A percentile compares a stretch with the other conserved stretches of the same genome.
Conservation (phyloP, 2,888 invertebrate genomes). For the Nowickia ferox region DNA sequence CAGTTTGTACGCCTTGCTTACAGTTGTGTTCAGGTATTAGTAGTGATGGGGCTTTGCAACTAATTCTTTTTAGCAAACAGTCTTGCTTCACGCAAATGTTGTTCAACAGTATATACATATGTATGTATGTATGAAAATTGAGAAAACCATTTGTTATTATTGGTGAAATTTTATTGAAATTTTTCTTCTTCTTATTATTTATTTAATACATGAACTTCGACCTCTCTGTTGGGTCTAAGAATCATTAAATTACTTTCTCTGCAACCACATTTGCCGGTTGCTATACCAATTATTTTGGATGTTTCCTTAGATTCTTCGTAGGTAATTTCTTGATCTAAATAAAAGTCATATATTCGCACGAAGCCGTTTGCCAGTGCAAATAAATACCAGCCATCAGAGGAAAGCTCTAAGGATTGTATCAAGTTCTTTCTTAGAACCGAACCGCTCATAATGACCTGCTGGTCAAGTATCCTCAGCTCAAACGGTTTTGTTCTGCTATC, state of each 20-base stretch:
- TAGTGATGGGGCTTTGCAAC: too few relatives aligned
- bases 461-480: constrained; percentile 79
- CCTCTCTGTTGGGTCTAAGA: constrained; percentile 71
- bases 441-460: constrained; percentile 80
- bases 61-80: too few relatives aligned
- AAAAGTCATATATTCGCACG: constrained; percentile 80
- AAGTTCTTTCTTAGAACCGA: constrained; percentile 79
- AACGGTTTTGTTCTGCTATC: constrained; percentile 78
- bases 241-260: constrained; percentile 75
- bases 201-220: constrained; percentile 75
- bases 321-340: constrained; percentile 76
- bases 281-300: constrained; percentile 74
- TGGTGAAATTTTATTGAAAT: too few relatives aligned
- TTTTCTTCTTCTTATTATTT: constrained; percentile 54
- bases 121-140: too few relatives aligned
- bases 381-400: constrained; percentile 79
- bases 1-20: too few relatives aligned
- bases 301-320: background rate
- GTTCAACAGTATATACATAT: too few relatives aligned
- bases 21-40: too few relatives aligned
- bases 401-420: constrained; percentile 79
- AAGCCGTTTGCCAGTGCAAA: constrained; percentile 80
- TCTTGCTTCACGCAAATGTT: too few relatives aligned
- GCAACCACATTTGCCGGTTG: constrained; percentile 73
- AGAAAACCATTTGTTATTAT: too few relatives aligned